phyloP scores from a whole-genome alignment of 2,888 invertebrate genomes.

The Atethmia centrago region DNA sequence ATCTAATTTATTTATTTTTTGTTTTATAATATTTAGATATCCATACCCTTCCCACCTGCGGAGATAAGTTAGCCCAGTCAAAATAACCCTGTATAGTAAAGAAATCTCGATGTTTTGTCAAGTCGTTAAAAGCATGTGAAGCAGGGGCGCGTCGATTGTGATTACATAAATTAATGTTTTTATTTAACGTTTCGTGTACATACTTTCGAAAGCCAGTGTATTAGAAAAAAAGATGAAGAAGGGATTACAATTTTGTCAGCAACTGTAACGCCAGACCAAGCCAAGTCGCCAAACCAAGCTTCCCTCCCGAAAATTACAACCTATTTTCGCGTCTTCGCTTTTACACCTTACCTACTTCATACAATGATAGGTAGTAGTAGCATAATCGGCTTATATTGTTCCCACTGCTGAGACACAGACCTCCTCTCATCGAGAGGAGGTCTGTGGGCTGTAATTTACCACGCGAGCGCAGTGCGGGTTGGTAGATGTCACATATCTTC shows the following conservation, averaged over 20 bases:
- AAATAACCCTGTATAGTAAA: too few relatives aligned
- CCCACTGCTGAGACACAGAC: too few relatives aligned
- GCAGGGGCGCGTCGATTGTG: neutral
- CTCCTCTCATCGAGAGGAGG: too few relatives aligned
- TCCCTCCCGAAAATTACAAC: neutral
- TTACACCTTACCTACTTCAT: neutral
- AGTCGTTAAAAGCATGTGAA: neutral
- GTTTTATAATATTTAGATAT: too few relatives aligned
- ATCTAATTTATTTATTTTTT: too few relatives aligned
- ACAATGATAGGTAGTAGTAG: conserved; percentile 1
- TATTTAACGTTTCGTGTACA: neutral
- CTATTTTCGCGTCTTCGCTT: neutral
- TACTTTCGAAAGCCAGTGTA: neutral
- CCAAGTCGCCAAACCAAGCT: neutral
- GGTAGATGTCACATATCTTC: too few relatives aligned
- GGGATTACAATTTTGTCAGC: neutral
- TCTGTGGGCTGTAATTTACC: too few relatives aligned
- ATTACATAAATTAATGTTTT: too few relatives aligned
- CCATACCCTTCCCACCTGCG: too few relatives aligned
- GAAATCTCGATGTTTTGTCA: neutral
- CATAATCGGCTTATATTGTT: too few relatives aligned
- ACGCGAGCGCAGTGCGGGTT: too few relatives aligned
- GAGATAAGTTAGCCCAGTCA: too few relatives aligned
- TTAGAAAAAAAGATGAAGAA: neutral
- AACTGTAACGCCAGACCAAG: neutral